Conservation (phyloP, 2,113 vertebrate species). For the Orthonyx spaldingii region DNA sequence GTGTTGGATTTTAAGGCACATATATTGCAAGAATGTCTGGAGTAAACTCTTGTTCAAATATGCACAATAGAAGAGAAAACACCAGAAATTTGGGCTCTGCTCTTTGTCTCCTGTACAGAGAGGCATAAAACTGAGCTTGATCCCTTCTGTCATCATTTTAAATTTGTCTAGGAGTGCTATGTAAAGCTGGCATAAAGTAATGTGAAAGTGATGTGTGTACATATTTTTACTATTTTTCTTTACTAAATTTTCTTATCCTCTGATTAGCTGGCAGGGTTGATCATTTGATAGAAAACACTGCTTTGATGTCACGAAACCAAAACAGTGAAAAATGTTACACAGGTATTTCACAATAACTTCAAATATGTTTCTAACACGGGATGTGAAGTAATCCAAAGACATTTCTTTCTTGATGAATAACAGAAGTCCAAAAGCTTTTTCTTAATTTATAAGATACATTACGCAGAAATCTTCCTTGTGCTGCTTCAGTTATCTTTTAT, state of each 20-base stretch:
- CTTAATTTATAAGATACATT: constrained; percentile 27
- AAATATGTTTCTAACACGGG: background rate
- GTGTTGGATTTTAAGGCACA: background rate
- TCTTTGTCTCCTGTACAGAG: background rate
- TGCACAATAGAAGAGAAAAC: background rate
- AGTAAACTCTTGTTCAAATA: background rate
- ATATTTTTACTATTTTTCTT: background rate
- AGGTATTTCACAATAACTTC: background rate
- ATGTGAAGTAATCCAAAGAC: background rate
- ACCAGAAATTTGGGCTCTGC: background rate
- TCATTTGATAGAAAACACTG: background rate
- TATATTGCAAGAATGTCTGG: background rate
- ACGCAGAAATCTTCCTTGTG: background rate
- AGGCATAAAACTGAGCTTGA: background rate
- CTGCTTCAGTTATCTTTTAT: constrained; percentile 7
- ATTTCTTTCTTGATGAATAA: constrained; percentile 3
- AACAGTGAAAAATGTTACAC: background rate
- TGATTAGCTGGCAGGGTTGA: background rate
- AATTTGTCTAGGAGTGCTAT: background rate
- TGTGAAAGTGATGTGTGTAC: background rate
- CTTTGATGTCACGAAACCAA: background rate
- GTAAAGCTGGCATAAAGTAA: background rate
- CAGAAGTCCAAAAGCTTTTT: constrained; percentile 20
- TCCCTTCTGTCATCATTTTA: background rate
- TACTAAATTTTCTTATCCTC: background rate